Conservation (phyloP, 2,797 vertebrate genomes). For the Tenualosa ilisha region DNA sequence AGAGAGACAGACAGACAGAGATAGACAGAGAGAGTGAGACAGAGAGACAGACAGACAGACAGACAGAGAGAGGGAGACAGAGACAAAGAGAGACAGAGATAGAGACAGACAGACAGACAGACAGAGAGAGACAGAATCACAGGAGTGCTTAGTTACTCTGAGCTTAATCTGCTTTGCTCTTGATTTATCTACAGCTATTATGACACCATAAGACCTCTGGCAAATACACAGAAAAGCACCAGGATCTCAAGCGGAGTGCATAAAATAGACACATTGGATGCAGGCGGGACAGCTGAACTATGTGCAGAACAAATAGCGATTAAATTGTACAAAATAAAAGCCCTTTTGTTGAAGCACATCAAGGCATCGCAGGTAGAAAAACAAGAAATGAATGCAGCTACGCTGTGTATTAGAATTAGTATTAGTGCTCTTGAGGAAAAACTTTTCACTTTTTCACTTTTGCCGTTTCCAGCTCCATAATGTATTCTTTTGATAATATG, state of each 20-base stretch:
- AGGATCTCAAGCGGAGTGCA: background rate
- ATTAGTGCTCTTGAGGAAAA: background rate
- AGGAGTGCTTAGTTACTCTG: constrained; percentile 13
- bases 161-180: constrained; percentile 14
- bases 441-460: constrained; percentile 3
- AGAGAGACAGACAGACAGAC: background rate
- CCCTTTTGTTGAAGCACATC: constrained; percentile 7
- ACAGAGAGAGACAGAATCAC: background rate
- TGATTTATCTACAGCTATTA: constrained; percentile 44
- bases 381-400: background rate
- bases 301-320: constrained; percentile 14
- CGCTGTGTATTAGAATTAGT: background rate
- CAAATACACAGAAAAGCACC: background rate
- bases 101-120: too few species aligned
- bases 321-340: constrained; percentile 8
- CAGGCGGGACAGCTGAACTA: constrained; percentile 11
- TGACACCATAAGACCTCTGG: constrained; percentile 30
- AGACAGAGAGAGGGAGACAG: background rate
- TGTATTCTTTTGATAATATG: background rate
- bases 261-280: background rate
- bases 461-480: background rate
- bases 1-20: background rate
- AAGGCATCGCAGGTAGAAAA: background rate
- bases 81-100: too few species aligned
- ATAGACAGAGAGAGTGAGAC: background rate